Percentiles rank a stretch among this genome's conserved stretches.
These are phyloP conservation scores for Hydrozoanthus tunicans DNA, from an alignment of 64 coral and sea anemone genomes.

Conservation along the genomic window DNA sequence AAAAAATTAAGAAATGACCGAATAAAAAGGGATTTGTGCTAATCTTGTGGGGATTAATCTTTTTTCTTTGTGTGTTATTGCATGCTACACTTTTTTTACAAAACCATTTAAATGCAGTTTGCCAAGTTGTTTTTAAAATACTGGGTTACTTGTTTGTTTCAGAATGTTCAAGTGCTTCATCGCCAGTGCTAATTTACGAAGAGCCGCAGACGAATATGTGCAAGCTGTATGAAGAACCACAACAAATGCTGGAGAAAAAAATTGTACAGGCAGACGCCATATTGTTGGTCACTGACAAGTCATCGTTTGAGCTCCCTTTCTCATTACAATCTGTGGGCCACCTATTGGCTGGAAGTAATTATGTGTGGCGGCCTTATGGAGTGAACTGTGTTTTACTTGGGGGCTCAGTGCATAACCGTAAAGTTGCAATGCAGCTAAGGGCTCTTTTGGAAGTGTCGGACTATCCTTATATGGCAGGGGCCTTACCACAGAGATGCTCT, in stretches of 20 bases:
- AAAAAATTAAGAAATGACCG: background rate
- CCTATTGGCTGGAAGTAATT: conserved; percentile 72
- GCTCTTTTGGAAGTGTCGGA: conserved; percentile 86
- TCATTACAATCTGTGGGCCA: conserved; percentile 76
- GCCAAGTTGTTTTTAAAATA: background rate
- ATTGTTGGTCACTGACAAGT: conserved; percentile 83
- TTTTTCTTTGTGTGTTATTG: background rate
- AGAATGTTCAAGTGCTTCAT: conserved; percentile 87
- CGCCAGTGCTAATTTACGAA: conserved; percentile 86
- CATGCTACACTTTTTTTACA: background rate
- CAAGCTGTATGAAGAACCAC: conserved; percentile 79
- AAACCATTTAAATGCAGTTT: background rate
- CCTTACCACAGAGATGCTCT: conserved; percentile 83
- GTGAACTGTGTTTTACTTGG: conserved; percentile 94
- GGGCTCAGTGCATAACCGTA: conserved; percentile 91
- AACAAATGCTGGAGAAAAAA: conserved; percentile 80
- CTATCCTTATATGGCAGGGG: conserved; percentile 93
- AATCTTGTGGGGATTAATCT: background rate
- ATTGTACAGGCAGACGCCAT: conserved; percentile 90
- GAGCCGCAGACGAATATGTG: conserved; percentile 72
- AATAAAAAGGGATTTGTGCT: background rate
- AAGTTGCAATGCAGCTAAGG: conserved; percentile 85
- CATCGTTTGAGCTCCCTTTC: conserved; percentile 66
- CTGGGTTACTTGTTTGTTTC: background rate
- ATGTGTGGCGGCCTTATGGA: conserved; percentile 93